Conservation (phyloP, 1,140 invertebrate species). For the Pogonognathellus flavescens region DNA sequence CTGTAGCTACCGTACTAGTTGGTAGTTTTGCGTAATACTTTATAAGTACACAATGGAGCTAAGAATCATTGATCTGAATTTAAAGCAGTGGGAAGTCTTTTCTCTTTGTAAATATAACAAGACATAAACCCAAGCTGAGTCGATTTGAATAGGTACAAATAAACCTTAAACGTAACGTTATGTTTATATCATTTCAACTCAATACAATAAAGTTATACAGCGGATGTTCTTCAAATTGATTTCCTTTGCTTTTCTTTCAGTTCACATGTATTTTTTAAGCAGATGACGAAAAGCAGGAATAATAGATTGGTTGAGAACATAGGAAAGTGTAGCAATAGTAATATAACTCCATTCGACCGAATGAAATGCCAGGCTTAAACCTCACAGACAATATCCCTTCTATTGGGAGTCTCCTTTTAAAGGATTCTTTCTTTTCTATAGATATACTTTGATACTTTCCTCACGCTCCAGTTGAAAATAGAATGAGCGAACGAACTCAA, state of each 20-base stretch:
- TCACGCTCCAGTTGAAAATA: constrained; percentile 38
- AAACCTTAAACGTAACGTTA: too few relatives aligned
- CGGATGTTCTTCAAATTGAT: constrained; percentile 24
- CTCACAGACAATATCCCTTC: too few relatives aligned
- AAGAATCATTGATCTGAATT: constrained; percentile 5
- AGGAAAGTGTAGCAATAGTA: too few relatives aligned
- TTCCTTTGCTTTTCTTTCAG: not conserved
- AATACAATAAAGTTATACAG: not conserved
- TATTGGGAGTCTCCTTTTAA: too few relatives aligned
- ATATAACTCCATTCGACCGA: too few relatives aligned
- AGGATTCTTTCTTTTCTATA: not conserved
- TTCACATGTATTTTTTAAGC: constrained; percentile 25
- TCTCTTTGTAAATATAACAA: not conserved
- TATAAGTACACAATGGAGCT: not conserved
- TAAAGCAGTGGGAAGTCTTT: constrained; percentile 9
- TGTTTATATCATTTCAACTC: not conserved
- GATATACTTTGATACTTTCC: constrained; percentile 17
- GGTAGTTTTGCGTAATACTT: not conserved
- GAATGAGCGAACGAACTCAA: constrained; percentile 18
- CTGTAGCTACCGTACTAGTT: not conserved
- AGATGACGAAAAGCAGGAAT: not conserved
- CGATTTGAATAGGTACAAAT: too few relatives aligned
- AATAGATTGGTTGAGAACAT: too few relatives aligned
- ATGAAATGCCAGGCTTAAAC: too few relatives aligned
- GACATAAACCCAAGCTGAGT: not conserved